Percentiles rank a stretch among this genome's conserved stretches.
These are phyloP conservation scores for Halichoeres trimaculatus DNA, from an alignment of 2,113 vertebrate genomes.

Conservation along the genomic window DNA sequence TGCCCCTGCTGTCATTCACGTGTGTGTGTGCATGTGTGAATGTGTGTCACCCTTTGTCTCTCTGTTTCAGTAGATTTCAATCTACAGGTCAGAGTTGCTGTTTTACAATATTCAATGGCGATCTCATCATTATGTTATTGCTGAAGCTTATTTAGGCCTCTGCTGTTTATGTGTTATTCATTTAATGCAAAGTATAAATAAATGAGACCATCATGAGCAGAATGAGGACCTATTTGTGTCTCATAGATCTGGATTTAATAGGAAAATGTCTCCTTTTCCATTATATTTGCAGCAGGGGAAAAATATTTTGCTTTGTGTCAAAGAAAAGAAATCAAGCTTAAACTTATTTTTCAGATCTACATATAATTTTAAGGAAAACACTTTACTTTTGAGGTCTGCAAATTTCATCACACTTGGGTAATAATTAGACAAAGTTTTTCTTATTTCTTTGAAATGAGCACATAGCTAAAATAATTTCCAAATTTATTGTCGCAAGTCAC, in stretches of 20 bases:
- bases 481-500: too few species aligned
- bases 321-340: too few species aligned
- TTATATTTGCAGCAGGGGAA: too few species aligned
- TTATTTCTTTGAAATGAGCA: too few species aligned
- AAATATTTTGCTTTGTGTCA: too few species aligned
- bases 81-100: background rate
- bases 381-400: too few species aligned
- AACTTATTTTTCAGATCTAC: too few species aligned
- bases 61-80: background rate
- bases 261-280: too few species aligned
- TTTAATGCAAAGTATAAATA: background rate
- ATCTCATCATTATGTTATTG: background rate
- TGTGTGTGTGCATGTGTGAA: constrained; percentile 12
- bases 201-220: constrained; percentile 15
- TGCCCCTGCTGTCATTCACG: constrained; percentile 43
- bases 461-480: too few species aligned
- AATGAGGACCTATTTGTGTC: constrained; percentile 7
- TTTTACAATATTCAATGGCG: background rate
- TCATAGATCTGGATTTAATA: background rate
- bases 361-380: too few species aligned
- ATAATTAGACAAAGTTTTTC: too few species aligned
- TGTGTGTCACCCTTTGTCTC: constrained; percentile 16
- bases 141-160: background rate
- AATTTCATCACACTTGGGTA: too few species aligned
- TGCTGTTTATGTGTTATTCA: background rate